A percentile compares a stretch with the other conserved stretches of the same genome.
Evolutionary conservation across 2,113 vertebrate genomes (phyloP).

Genomic region (Centropus unirufus): DNA sequence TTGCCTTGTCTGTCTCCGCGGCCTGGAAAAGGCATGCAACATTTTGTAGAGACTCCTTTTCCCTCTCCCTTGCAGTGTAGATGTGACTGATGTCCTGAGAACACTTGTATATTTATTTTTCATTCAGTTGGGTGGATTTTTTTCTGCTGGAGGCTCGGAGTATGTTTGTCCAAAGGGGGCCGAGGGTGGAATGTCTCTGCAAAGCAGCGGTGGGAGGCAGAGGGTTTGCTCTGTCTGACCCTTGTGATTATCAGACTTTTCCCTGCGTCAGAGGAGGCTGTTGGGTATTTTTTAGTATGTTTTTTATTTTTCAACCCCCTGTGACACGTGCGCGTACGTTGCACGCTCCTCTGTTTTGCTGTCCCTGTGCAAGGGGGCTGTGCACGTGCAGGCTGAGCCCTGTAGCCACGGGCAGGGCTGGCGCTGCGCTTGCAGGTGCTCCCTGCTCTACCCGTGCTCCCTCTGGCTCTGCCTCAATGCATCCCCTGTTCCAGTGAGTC

Average conservation of each 20-base stretch:
- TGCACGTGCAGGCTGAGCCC: neutral
- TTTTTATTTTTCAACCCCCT: neutral
- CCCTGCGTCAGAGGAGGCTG: neutral
- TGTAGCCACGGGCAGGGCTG: neutral
- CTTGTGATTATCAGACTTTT: neutral
- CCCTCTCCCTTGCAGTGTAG: neutral
- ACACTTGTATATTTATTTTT: conserved; percentile 51
- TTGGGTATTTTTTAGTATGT: neutral
- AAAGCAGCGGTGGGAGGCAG: neutral
- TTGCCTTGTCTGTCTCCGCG: neutral
- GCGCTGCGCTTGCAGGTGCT: neutral
- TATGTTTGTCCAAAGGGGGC: neutral
- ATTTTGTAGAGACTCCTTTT: neutral
- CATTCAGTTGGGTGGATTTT: neutral
- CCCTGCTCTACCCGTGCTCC: neutral
- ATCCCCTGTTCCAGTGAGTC: neutral
- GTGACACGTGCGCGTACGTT: neutral
- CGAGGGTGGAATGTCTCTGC: neutral
- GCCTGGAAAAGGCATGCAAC: neutral
- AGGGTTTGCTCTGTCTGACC: neutral
- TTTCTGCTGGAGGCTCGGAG: neutral
- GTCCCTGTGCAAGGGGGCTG: neutral
- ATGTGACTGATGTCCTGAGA: conserved; percentile 9
- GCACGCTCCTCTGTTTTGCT: neutral
- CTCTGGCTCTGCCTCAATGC: too few species aligned